Evolutionary conservation across 2,113 vertebrate genomes (phyloP).

Genomic region (Tapirus terrestris): DNA sequence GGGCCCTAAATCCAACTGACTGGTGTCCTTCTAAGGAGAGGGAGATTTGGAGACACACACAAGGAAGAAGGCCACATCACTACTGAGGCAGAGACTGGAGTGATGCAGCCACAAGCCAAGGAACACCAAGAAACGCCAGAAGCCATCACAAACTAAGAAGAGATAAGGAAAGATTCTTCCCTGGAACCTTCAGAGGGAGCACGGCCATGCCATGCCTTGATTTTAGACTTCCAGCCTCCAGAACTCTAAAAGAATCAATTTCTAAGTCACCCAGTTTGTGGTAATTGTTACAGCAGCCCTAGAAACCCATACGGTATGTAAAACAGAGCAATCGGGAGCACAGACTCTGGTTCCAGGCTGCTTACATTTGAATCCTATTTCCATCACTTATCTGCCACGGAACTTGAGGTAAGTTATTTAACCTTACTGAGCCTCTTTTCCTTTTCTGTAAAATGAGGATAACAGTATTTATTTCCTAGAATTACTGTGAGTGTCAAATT

Average conservation of each 20-base stretch:
- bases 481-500: background rate
- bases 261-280: background rate
- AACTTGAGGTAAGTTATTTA: background rate
- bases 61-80: background rate
- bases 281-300: background rate
- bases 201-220: background rate
- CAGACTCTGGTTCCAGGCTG: background rate
- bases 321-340: background rate
- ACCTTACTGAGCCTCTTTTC: background rate
- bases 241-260: background rate
- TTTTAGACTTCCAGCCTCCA: background rate
- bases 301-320: background rate
- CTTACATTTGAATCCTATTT: background rate
- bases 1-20: background rate
- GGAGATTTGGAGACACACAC: background rate
- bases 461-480: slow-evolving; percentile 17
- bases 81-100: background rate
- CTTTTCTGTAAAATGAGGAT: background rate
- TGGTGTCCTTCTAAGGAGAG: background rate
- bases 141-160: background rate
- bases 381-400: background rate
- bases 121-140: background rate
- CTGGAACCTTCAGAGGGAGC: background rate
- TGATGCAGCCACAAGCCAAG: background rate
- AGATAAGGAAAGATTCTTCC: background rate